These are phyloP conservation scores for Columba guinea DNA, from an alignment of 2,797 vertebrate genomes.

Conservation along the genomic window DNA sequence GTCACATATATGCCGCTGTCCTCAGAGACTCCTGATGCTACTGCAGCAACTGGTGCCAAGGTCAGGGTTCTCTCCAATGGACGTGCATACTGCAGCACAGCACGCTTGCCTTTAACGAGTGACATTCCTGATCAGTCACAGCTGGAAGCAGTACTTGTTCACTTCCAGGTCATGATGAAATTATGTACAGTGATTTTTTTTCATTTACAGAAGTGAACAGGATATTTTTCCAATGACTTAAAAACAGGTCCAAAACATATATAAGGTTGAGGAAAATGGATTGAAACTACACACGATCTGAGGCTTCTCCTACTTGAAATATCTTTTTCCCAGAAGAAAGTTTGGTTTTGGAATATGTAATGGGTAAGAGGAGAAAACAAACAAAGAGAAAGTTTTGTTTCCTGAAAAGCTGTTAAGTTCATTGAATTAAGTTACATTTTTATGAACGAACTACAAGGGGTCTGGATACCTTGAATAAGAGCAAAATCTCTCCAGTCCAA, in stretches of 20 bases:
- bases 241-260: neutral
- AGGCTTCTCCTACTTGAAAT: neutral
- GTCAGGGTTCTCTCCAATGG: neutral
- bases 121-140: neutral
- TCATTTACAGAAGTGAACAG: neutral
- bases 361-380: neutral
- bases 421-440: neutral
- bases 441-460: neutral
- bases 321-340: neutral
- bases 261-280: neutral
- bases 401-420: neutral
- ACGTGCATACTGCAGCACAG: neutral
- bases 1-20: neutral
- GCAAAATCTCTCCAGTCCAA: neutral
- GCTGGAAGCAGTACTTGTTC: neutral
- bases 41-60: neutral
- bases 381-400: neutral
- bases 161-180: neutral
- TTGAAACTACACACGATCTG: neutral
- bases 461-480: neutral
- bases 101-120: neutral
- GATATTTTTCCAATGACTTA: neutral
- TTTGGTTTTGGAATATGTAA: rapidly evolving
- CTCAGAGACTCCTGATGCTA: neutral
- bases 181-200: neutral